Base-by-base conservation (phyloP, 2,888 invertebrate species). In the Margaritifera margaritifera region DNA sequence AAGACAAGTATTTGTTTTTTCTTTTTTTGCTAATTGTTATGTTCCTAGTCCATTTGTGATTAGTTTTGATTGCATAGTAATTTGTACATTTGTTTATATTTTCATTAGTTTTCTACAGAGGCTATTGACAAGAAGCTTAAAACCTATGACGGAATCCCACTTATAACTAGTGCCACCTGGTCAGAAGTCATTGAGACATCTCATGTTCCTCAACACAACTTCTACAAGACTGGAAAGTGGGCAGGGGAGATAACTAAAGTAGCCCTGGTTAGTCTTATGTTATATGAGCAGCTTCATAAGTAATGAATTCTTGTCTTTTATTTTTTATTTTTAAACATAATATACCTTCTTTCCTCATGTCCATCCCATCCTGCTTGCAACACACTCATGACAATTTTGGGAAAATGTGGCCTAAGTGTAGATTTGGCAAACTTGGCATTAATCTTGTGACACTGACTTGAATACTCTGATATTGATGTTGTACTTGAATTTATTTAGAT, bases 191-290 rank as follows among this genome's bases (percentile, higher is more conserved):
- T 84, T 22, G 83, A 84, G 74, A 82, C 80, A 67, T 84, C 84
- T 6, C 84, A 84, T 59, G 83, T 83, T 42, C 83, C 83, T 27
- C 63, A 66, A 56, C 83, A 84, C 62, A 79, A 79, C 15, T 77
- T 82, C 64, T 71, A 75, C 63, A 75, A 75, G 24, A 73, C 80
- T n/a, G 75, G 78, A 22, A 70, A 72, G 54, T 84, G 83, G 83
- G 80, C 81, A 51, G 83, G 84, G 24, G 84, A 84, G 66, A 78
- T 83, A n/a, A 83, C 84, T 42, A 84, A 84, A 68, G 79, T 82
- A 11, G 79, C 83, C 11, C 57, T 84, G 78, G 84, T 84, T 64
- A 66, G 77, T 76, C 27, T 4, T 53, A 8, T 22, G 8, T 62
- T 11, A 11, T 15, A 11, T 22, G 8, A 2, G 3, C 31, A 20